These are phyloP conservation scores for Zaprionus gabonicus DNA, from an alignment of 1,140 invertebrate genomes.

Conservation along the genomic window DNA sequence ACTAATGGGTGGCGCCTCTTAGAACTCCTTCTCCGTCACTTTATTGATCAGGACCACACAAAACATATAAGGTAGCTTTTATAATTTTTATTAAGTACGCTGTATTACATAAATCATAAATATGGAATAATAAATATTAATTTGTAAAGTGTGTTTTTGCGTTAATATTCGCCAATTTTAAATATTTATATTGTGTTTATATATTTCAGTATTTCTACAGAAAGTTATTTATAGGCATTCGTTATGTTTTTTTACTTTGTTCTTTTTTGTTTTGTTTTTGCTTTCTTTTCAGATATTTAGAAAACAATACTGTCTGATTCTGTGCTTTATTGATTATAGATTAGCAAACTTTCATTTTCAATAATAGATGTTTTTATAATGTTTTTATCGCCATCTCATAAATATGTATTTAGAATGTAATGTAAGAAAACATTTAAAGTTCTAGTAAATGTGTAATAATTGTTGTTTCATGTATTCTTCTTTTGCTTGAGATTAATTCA, in stretches of 20 bases:
- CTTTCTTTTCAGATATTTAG: constrained; percentile 6
- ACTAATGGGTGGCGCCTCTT: too few relatives aligned
- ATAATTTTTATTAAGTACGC: constrained; percentile 64
- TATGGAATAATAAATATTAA: constrained; percentile 58
- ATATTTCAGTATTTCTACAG: constrained; percentile 51
- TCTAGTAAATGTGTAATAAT: constrained; percentile 38
- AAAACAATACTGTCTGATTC: constrained; percentile 30
- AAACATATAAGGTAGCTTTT: constrained; percentile 29
- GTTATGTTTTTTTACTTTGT: constrained; percentile 24
- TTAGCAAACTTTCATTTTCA: constrained; percentile 17
- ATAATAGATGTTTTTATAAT: constrained; percentile 27
- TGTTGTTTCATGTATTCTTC: constrained; percentile 19
- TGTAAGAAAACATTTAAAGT: constrained; percentile 56
- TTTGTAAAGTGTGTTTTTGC: constrained; percentile 38
- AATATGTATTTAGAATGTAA: constrained; percentile 28
- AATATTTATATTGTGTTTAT: constrained; percentile 42
- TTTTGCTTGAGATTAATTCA: constrained; percentile 38
- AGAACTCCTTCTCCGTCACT: too few relatives aligned
- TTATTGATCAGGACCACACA: too few relatives aligned
- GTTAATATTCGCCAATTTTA: constrained; percentile 41
- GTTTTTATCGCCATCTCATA: constrained; percentile 22
- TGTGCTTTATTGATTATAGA: constrained; percentile 22
- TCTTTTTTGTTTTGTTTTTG: background rate
- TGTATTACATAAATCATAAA: constrained; percentile 70
- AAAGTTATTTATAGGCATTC: constrained; percentile 47